Evolutionary conservation across 2,888 invertebrate genomes (phyloP).

Genomic region (Anthophora plumipes): DNA sequence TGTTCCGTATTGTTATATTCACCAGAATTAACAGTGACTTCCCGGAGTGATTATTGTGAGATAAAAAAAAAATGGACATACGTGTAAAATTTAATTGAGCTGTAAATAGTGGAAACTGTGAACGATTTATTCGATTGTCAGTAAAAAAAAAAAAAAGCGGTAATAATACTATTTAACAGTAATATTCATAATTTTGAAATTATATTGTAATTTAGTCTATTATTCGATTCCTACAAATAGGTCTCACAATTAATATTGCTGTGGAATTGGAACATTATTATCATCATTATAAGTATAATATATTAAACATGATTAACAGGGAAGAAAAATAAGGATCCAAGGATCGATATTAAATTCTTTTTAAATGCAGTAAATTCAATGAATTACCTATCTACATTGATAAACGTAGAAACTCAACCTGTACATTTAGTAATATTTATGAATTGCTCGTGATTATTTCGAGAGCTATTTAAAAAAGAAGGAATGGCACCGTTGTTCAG

Average conservation of each 20-base stretch:
- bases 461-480: conserved; percentile 16
- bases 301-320: conserved; percentile 35
- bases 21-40: conserved; percentile 45
- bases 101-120: conserved; percentile 56
- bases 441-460: conserved; percentile 35
- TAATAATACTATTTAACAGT: conserved; percentile 39
- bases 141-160: conserved; percentile 6
- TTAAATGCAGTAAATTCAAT: conserved; percentile 46
- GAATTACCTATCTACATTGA: conserved; percentile 50
- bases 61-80: conserved; percentile 30
- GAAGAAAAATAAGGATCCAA: conserved; percentile 34
- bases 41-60: conserved; percentile 26
- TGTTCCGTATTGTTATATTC: conserved; percentile 43
- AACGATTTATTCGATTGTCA: conserved; percentile 31
- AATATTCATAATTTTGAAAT: conserved; percentile 44
- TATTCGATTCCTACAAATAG: conserved; percentile 62
- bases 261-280: conserved; percentile 69
- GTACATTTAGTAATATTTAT: conserved; percentile 47
- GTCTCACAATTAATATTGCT: conserved; percentile 66
- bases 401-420: conserved; percentile 37
- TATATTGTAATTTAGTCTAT: conserved; percentile 59
- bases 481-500: conserved; percentile 16
- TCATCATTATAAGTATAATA: conserved; percentile 52
- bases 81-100: conserved; percentile 39
- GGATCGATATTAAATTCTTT: conserved; percentile 51